Percentiles rank a stretch among this genome's conserved stretches.
Conservation (phyloP, 2,888 invertebrate genomes). For the Rhopalosiphum nymphaeae region DNA sequence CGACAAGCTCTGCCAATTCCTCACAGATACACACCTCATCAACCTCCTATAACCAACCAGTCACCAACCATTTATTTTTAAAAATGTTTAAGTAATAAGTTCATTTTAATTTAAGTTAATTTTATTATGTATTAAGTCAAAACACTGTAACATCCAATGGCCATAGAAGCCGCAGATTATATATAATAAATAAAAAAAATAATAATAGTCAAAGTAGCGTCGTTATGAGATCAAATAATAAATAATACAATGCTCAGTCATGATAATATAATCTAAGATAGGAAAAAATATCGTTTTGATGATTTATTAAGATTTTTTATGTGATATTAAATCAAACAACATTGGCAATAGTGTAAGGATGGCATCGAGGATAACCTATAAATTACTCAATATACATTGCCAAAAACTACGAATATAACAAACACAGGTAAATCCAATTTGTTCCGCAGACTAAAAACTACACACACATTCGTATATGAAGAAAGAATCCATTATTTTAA, state of each 20-base stretch:
- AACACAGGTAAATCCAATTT: not conserved
- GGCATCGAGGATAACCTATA: not conserved
- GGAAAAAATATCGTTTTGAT: no score
- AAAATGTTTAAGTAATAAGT: no score
- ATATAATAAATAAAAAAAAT: not conserved
- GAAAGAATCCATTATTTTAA: constrained; percentile 7
- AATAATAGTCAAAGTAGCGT: not conserved
- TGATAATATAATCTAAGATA: not conserved
- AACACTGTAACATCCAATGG: no score
- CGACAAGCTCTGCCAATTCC: no score
- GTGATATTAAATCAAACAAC: not conserved
- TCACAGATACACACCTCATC: no score
- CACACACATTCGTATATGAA: not conserved
- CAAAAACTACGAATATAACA: not conserved
- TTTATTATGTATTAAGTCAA: no score
- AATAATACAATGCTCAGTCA: not conserved
- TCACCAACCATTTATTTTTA: no score
- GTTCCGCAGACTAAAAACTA: not conserved
- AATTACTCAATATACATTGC: not conserved
- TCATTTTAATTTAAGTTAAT: no score
- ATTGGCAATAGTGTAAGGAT: not conserved
- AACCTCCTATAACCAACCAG: no score
- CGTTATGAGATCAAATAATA: not conserved
- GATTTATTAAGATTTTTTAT: no score
- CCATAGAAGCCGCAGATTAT: no score